phyloP scores from a whole-genome alignment of 2,888 invertebrate species.

The Ennomos quercinarius region DNA sequence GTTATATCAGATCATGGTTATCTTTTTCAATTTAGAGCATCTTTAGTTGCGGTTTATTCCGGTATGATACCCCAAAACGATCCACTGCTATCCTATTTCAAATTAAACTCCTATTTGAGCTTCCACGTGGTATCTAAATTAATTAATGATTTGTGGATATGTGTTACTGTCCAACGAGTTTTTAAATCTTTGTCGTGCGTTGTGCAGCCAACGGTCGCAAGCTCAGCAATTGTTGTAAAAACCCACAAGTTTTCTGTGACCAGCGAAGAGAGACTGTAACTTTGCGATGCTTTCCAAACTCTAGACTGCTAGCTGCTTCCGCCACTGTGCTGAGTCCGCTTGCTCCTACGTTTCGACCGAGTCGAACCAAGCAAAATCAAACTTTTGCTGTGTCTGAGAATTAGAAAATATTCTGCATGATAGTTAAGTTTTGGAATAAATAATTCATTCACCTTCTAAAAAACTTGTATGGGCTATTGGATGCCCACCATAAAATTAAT shows the following conservation, averaged over 20 bases:
- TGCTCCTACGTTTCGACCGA: slow-evolving; percentile 8
- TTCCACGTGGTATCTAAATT: not conserved
- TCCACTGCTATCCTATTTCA: too few species aligned
- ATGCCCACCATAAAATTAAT: too few species aligned
- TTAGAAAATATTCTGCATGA: slow-evolving; percentile 76
- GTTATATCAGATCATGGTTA: too few species aligned
- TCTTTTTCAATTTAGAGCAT: too few species aligned
- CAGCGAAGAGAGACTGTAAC: slow-evolving; percentile 6
- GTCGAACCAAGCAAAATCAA: slow-evolving; percentile 77
- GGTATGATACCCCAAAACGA: too few species aligned
- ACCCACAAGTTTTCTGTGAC: slow-evolving; percentile 12
- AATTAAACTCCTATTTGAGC: too few species aligned
- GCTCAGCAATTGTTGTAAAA: slow-evolving; percentile 11
- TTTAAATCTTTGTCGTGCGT: slow-evolving; percentile 31
- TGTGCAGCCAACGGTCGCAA: slow-evolving; percentile 20
- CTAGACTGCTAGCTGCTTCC: not conserved
- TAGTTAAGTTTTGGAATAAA: slow-evolving; percentile 76
- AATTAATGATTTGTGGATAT: not conserved
- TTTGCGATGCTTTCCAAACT: not conserved
- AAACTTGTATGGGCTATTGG: too few species aligned
- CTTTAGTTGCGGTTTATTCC: too few species aligned
- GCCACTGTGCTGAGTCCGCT: slow-evolving; percentile 9
- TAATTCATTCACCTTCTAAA: slow-evolving; percentile 52
- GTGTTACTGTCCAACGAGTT: slow-evolving; percentile 16
- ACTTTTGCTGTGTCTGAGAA: slow-evolving; percentile 80